phyloP scores from a whole-genome alignment of 2,888 invertebrate genomes.

The Cephus sareptanus region DNA sequence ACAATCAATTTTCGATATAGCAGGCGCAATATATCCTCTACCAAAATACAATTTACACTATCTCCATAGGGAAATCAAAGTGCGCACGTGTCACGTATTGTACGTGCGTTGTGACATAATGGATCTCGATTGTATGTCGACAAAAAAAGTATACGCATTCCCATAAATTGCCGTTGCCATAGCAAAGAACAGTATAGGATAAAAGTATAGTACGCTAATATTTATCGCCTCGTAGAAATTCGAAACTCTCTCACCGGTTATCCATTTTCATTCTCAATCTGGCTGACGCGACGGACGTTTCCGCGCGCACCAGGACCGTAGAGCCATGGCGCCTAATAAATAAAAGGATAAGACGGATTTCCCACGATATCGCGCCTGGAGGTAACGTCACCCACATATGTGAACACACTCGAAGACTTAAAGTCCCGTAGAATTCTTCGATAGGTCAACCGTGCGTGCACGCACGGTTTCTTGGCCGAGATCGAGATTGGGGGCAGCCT shows the following conservation, averaged over 20 bases:
- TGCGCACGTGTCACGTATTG: background rate
- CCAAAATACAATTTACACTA: background rate
- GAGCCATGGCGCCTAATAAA: background rate
- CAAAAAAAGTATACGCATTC: background rate
- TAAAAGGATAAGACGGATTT: background rate
- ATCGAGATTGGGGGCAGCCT: constrained; percentile 21
- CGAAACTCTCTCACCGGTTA: background rate
- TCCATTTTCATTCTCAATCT: background rate
- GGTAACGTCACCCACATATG: background rate
- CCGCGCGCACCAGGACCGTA: background rate
- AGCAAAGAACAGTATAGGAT: background rate
- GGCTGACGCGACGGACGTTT: background rate
- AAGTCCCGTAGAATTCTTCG: background rate
- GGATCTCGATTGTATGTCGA: background rate
- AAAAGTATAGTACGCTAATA: background rate
- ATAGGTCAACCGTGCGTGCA: background rate
- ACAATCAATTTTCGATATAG: background rate
- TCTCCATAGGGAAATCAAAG: background rate
- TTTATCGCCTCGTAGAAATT: background rate
- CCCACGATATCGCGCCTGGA: background rate
- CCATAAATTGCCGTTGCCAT: background rate
- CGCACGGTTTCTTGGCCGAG: constrained; percentile 5
- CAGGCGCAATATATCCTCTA: background rate
- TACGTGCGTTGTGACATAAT: background rate
- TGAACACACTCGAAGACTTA: background rate